Conservation (phyloP, 1,140 invertebrate genomes). For the Penaeus chinensis region DNA sequence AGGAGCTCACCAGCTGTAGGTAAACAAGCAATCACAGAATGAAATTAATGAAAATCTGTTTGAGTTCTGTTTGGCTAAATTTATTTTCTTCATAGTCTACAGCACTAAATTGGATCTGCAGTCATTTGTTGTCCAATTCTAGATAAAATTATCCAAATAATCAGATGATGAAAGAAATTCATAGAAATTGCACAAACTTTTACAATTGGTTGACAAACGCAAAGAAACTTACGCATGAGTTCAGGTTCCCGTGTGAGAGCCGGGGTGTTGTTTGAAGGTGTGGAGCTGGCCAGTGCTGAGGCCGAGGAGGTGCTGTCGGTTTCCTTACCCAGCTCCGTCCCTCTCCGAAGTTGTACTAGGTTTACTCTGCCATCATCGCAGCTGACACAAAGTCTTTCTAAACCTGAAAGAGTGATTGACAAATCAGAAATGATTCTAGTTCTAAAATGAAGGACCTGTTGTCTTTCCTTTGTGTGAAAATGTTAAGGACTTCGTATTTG, state of each 20-base stretch:
- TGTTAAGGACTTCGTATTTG: too few relatives aligned
- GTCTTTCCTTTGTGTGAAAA: too few relatives aligned
- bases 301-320: conserved; percentile 35
- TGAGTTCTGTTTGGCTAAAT: too few relatives aligned
- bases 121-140: too few relatives aligned
- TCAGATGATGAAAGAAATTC: too few relatives aligned
- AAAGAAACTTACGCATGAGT: conserved; percentile 57
- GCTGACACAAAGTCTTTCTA: conserved; percentile 86
- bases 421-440: background rate
- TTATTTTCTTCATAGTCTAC: too few relatives aligned
- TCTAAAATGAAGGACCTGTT: too few relatives aligned
- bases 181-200: background rate
- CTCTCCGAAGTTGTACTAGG: conserved; percentile 78
- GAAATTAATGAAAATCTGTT: background rate
- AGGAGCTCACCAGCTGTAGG: conserved; percentile 52
- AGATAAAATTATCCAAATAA: too few relatives aligned
- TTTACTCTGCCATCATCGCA: conserved; percentile 82
- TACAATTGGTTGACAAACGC: background rate
- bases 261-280: conserved; percentile 49
- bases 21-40: background rate
- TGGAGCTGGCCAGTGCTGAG: conserved; percentile 36
- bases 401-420: conserved; percentile 69
- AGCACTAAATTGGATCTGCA: too few relatives aligned
- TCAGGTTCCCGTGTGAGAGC: conserved; percentile 49
- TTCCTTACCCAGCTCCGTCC: conserved; percentile 40